Base-by-base conservation (phyloP, 1,140 invertebrate genomes). In the Neomicropteryx cornuta region DNA sequence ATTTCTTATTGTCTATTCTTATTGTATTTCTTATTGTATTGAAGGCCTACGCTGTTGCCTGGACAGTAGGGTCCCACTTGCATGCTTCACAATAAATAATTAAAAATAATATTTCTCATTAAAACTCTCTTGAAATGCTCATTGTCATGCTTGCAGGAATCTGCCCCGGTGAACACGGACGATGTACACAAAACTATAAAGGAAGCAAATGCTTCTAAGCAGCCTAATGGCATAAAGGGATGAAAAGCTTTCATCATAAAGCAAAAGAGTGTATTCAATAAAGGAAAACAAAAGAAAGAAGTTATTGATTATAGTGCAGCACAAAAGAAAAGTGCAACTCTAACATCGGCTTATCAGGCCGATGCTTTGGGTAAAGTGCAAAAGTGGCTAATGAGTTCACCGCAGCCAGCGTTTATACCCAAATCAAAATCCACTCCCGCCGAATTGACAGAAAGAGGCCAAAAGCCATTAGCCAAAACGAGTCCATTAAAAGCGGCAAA, bases 281-380 rank as follows among this genome's bases (percentile, higher is more conserved):
- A 43, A 41, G 36, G 36, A 38, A 48, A 48, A 38, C 36, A 64
- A 61, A 53, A 68, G 34, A 84, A 83, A 46, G 80, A 85, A 58
- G 80, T 84, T 2, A 85, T 87, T 37, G 81, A 87, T 52, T 86
- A 87, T 46, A 82, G 79, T 38, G 71, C 71, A 0, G 65, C 71
- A 24, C 77, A 80, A 45, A 65, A 80, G 45, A 65, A 75, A 33
- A 76, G 79, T 40, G 61, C 52, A 18, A 50, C 52, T 3, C 53
- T 56, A 0, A 60, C 58, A 1, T 47, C 49, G 50, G 60, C 48
- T 33, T 6, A 66, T 46, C 68, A 72, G 51, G 68, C 74, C 0
- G 83, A 84, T 59, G 81, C 84, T 0, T 72, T 86, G 33, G 81
- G 78, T 17, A 87, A 87, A 60, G 85, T 88, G 4, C 77, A 84